Evolutionary conservation across 2,113 vertebrate genomes (phyloP), one percentile per base, ranked within the genome.

Genomic region (Neodontobutis hainanensis): DNA sequence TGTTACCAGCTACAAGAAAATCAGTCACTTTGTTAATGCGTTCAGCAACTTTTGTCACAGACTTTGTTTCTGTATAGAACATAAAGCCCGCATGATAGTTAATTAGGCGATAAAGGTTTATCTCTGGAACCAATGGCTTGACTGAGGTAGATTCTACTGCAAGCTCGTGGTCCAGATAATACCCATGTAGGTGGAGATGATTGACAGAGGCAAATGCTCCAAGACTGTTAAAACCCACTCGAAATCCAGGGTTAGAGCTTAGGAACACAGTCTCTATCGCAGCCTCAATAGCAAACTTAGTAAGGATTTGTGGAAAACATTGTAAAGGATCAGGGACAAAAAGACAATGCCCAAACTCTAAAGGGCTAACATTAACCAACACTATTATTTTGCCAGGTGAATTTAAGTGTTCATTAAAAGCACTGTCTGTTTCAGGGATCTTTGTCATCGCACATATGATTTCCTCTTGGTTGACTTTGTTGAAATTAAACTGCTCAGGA

Each of bases 191-290:
- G 67, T 98, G 97, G 8, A 97, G 86, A 65, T 97, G 97, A 86
- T 98, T 99, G 47, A 99, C 94, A 0, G 97, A 99, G 14, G 97
- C 96, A 80, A 94, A 92, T 3, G 89, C 97, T 0, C 95, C 95
- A 2, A 98, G 92, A 70, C 96, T 95, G 85, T 99, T 99, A 81
- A 99, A 99, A 2, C 96, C 96, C 0, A 97, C 85, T 0, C 94
- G 88, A 82, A 96, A 95, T n/a, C 92, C 92, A 0, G 94, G 95
- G 63, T 94, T 89, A 0, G 86, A 70, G 65, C 96, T 98, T 34
- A 99, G 90, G 11, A 99, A 86, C 5, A 94, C 87, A 0, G 93
- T 87, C 58, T 98, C 94, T 0, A 98, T 76, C 0, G 92, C 94
- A 0, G 73, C 77, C 15, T 16, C 85, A 12, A 96, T 80, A 0